Conservation (phyloP, 2,113 vertebrate species). For the Calcarius ornatus region DNA sequence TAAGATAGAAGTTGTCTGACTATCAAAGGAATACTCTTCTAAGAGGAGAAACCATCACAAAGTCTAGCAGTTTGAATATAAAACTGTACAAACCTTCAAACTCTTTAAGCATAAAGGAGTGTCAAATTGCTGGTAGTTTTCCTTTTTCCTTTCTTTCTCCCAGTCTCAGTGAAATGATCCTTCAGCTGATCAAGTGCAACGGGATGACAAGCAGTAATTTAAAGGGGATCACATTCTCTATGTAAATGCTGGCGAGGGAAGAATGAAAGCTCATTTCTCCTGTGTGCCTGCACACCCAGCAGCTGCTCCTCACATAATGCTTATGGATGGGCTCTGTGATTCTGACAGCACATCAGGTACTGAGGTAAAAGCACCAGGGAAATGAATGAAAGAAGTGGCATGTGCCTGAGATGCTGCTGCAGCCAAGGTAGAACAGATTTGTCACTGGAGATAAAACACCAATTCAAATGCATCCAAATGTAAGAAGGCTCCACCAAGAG, state of each 20-base stretch:
- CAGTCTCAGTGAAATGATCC: slow-evolving; percentile 4
- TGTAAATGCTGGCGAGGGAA: slow-evolving; percentile 48
- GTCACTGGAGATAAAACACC: slow-evolving; percentile 42
- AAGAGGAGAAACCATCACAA: slow-evolving; percentile 52
- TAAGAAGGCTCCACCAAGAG: background rate
- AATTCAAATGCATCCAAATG: slow-evolving; percentile 26
- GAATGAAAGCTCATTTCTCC: slow-evolving; percentile 55
- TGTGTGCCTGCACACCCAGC: slow-evolving; percentile 42
- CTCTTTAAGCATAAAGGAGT: slow-evolving; percentile 42
- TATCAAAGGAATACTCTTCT: slow-evolving; percentile 64
- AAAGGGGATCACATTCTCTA: slow-evolving; percentile 52
- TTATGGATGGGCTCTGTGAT: slow-evolving; percentile 36
- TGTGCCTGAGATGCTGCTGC: slow-evolving; percentile 5
- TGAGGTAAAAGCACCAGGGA: slow-evolving; percentile 27
- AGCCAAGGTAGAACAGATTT: slow-evolving; percentile 32
- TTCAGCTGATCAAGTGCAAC: slow-evolving; percentile 65
- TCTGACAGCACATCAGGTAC: slow-evolving; percentile 56
- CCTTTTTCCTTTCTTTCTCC: background rate
- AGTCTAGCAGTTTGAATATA: slow-evolving; percentile 49
- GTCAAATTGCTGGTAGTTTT: slow-evolving; percentile 44
- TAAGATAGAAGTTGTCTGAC: slow-evolving; percentile 46
- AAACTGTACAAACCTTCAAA: slow-evolving; percentile 65
- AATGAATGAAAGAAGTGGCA: slow-evolving; percentile 32
- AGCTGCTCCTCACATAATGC: slow-evolving; percentile 54
- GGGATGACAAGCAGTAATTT: slow-evolving; percentile 70